Conservation (phyloP, 2,797 vertebrate species). For the Petrocephalus schoutedeni region DNA sequence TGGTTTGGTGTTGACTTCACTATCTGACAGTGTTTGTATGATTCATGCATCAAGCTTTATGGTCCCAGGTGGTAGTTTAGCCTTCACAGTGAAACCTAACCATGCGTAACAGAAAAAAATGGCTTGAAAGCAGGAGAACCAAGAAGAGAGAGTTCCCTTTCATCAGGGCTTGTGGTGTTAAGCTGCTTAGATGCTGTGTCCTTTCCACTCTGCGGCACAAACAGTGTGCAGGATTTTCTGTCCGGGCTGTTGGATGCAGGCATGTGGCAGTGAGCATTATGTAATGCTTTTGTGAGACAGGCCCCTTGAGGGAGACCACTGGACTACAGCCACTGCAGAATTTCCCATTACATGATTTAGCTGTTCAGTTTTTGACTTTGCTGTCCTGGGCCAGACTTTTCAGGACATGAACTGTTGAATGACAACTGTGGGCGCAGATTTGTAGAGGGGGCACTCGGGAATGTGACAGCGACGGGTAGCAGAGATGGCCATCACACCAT, state of each 20-base stretch:
- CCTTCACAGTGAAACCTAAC: background rate
- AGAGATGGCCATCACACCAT: background rate
- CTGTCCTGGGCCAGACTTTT: background rate
- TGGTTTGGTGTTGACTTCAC: background rate
- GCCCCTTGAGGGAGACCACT: background rate
- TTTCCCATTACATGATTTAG: background rate
- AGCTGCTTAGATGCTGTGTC: background rate
- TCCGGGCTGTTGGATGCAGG: background rate
- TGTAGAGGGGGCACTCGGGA: background rate
- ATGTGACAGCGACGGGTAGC: background rate
- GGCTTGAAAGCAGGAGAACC: background rate
- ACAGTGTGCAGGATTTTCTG: background rate
- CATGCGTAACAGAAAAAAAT: background rate
- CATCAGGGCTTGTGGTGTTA: background rate
- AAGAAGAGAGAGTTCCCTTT: background rate
- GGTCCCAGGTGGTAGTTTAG: background rate
- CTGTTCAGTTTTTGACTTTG: background rate
- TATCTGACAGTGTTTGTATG: background rate
- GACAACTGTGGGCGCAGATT: background rate
- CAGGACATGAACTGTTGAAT: slow-evolving; percentile 6
- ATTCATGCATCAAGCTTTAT: background rate
- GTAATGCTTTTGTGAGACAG: slow-evolving; percentile 1
- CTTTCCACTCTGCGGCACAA: background rate
- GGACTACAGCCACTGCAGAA: background rate
- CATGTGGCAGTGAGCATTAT: background rate